A percentile compares a stretch with the other conserved stretches of the same genome.
These are phyloP conservation scores for Campoplex capitator DNA, from an alignment of 2,888 invertebrate genomes.

Conservation along the genomic window DNA sequence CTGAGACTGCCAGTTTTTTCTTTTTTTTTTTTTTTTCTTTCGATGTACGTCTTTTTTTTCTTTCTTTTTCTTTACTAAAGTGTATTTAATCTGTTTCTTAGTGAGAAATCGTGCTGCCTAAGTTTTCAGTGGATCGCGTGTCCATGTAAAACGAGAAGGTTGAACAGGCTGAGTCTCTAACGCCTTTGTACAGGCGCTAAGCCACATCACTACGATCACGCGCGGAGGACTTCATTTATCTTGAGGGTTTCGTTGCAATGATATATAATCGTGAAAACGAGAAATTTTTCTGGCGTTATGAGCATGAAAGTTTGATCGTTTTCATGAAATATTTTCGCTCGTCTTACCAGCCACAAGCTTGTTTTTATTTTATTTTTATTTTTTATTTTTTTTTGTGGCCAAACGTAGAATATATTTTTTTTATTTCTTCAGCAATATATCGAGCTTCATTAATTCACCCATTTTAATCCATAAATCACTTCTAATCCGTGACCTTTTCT, in stretches of 20 bases:
- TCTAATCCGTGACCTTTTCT: neutral
- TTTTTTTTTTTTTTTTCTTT: neutral
- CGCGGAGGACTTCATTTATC: conserved; percentile 24
- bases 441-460: neutral
- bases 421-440: neutral
- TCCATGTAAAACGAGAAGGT: conserved; percentile 1
- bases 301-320: conserved; percentile 14
- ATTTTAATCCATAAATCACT: conserved; percentile 2
- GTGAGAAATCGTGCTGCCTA: conserved; percentile 37
- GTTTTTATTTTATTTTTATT: conserved; percentile 4
- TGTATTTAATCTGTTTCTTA: conserved; percentile 27
- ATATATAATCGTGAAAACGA: neutral
- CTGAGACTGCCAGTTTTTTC: conserved; percentile 4
- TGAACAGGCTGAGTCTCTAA: conserved; percentile 14
- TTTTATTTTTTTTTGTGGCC: neutral
- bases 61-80: neutral
- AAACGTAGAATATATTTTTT: neutral
- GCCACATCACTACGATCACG: conserved; percentile 35
- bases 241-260: conserved; percentile 13
- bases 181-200: conserved; percentile 5
- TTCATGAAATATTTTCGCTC: conserved; percentile 2
- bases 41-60: neutral
- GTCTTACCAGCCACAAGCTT: neutral
- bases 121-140: conserved; percentile 48
- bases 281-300: conserved; percentile 7